Evolutionary conservation across 1,140 invertebrate species (phyloP).

Genomic region (Diorhabda elongata): DNA sequence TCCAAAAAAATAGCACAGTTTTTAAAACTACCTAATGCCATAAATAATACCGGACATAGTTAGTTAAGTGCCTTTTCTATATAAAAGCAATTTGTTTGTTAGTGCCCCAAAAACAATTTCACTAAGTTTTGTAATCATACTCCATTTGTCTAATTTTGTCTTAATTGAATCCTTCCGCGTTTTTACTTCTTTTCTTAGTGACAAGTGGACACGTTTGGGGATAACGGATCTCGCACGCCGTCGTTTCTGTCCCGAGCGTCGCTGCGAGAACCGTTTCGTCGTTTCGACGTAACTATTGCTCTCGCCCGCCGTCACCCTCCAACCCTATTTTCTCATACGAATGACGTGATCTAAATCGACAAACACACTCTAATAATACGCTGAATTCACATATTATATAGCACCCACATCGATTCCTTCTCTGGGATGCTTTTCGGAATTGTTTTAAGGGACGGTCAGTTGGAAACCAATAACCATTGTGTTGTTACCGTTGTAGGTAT

Average conservation of each 20-base stretch:
- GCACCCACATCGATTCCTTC: slow-evolving; percentile 19
- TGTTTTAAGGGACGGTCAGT: slow-evolving; percentile 25
- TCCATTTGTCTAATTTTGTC: too few species aligned
- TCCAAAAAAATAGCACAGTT: background rate
- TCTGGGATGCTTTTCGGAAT: background rate
- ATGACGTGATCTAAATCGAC: slow-evolving; percentile 26
- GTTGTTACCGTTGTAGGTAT: slow-evolving; percentile 17
- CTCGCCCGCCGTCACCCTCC: slow-evolving; percentile 7
- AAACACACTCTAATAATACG: slow-evolving; percentile 32
- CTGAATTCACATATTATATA: slow-evolving; percentile 35
- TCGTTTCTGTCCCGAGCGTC: slow-evolving; percentile 7
- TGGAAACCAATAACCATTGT: slow-evolving; percentile 31
- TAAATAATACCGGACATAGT: background rate
- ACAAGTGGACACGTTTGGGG: slow-evolving; percentile 36
- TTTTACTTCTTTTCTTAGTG: slow-evolving; percentile 19
- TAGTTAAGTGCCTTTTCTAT: too few species aligned
- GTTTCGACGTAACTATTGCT: slow-evolving; percentile 15
- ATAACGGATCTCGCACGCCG: slow-evolving; percentile 28
- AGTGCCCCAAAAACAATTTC: too few species aligned
- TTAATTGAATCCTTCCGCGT: background rate
- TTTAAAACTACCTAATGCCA: background rate
- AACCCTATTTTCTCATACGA: slow-evolving; percentile 12
- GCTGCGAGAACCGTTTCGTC: slow-evolving; percentile 21
- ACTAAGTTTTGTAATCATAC: too few species aligned
- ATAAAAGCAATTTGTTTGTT: too few species aligned